Evolutionary conservation across 1,140 invertebrate species (phyloP), one percentile per base, ranked within the genome.

Genomic region (Microplitis mediator): DNA sequence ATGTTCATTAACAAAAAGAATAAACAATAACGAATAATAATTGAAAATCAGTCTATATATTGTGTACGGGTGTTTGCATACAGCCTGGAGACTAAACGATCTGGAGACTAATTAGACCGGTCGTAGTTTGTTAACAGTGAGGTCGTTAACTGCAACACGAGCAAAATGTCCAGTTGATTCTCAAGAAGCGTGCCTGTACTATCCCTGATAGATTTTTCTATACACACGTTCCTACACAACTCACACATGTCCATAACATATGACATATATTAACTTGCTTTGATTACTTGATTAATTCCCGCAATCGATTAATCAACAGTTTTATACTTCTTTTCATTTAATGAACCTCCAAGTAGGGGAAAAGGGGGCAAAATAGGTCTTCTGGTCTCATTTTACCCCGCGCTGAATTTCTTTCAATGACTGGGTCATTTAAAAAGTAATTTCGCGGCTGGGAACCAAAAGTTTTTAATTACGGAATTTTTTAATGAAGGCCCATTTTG

Each of bases 91-190:
- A 61, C 52, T 34, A 32, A 74, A 72, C 66, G 14, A 64, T 71
- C 36, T 54, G 51, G 58, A 58, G 65, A 58, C 74, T 77, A 78
- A 80, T 80, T 79, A 80, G 72, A 78, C 58, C 69, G 61, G 76
- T 70, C 72, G 77, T 74, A 67, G 76, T 76, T 78, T 68, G 74
- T 79, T 75, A 77, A 76, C 70, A 72, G 72, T 52, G 76, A 75
- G 78, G 72, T 79, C 74, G 78, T 79, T 80, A 79, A 79, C 68
- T 75, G 73, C 73, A 64, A 69, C 65, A 60, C 39, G 71, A 65
- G 39, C 34, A 56, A 71, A 71, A 71, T 34, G 45, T 23, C 56
- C 5, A 14, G 34, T 54, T 54, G 52, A 54, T 54, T 54, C 13
- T 54, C 52, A 16, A n/a, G 52, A 54, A 54, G 52, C 52, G 52